Conservation (phyloP, 2,888 invertebrate species). For the Emmelina monodactyla region DNA sequence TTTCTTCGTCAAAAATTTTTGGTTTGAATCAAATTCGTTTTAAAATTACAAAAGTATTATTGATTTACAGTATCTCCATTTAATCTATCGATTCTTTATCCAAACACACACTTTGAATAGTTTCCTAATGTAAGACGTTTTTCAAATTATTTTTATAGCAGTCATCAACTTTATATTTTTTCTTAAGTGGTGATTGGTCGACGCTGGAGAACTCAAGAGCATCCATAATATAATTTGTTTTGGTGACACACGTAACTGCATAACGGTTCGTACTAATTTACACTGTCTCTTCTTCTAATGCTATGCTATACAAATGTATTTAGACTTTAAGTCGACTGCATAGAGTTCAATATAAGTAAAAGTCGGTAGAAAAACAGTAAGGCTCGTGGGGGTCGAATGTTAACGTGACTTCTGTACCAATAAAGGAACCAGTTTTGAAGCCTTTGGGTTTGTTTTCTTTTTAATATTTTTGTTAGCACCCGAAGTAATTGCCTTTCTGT, state of each 20-base stretch:
- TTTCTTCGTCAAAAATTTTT: too few species aligned
- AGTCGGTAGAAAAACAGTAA: constrained; percentile 25
- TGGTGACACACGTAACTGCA: constrained; percentile 41
- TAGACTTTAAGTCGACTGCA: neutral
- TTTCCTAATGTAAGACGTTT: too few species aligned
- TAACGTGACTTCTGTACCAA: constrained; percentile 42
- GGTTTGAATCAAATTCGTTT: too few species aligned
- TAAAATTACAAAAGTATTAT: too few species aligned
- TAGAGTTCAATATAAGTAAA: constrained; percentile 23
- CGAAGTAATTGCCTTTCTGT: too few species aligned
- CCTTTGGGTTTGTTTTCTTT: neutral
- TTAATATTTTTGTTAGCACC: neutral
- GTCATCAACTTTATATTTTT: too few species aligned
- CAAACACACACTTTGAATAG: too few species aligned
- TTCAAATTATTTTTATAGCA: too few species aligned
- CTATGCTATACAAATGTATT: neutral
- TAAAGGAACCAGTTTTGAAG: constrained; percentile 29
- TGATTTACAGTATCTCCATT: too few species aligned
- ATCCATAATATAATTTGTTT: constrained; percentile 30
- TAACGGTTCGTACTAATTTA: constrained; percentile 53
- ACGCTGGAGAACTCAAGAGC: constrained; percentile 24
- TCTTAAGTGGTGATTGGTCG: too few species aligned
- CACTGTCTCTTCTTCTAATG: constrained; percentile 17
- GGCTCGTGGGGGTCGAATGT: constrained; percentile 38
- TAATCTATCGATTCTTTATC: too few species aligned